Evolutionary conservation across 2,888 invertebrate genomes (phyloP), one percentile per base, ranked within the genome.

Genomic region (Sclerodermus sp.): DNA sequence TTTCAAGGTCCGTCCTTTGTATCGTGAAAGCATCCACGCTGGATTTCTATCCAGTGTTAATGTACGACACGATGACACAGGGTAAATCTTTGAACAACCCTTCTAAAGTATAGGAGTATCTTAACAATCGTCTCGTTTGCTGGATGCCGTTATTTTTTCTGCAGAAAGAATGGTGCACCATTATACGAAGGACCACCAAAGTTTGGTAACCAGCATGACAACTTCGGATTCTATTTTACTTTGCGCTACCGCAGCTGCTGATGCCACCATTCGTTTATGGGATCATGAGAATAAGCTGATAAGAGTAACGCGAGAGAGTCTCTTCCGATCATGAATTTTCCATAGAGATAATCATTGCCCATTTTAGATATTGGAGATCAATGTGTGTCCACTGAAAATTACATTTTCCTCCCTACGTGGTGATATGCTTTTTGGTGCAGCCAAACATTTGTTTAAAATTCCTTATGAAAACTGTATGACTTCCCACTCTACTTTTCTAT

Each of bases 231-330:
- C 59, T 6, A 48, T 68, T 4, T 43, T 55, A 37, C 51, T 68
- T 40, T 70, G 70, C 41, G 66, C 58, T 15, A 67, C 62, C 0
- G 65, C 70, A 0, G 66, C 68, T 10, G 31, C 53, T 34, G 70
- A 70, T 45, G 53, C 60, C 6, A 62, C 68, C 0, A 60, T 70
- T 46, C 55, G 65, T 14, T 49, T 70, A 17, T 70, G 70, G 70
- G 62, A 67, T 45, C 54, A 60, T 13, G 68, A 68, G 50, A 23
- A 23, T 23, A 39, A 51, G 41, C 55, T 66, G 4, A 16, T 62
- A 4, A 70, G 64, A 45, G 66, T 62, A 23, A 23, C 3, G 3
- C 23, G 3, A 23, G 4, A 23, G 8, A 3, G 3, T 23, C 3
- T 23, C 8, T 23, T 5, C 3, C 23, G 8, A 23, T 23, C 4